Evolutionary conservation across 1,140 invertebrate species (phyloP), one percentile per base, ranked within the genome.

Genomic region (Drosophila azteca): DNA sequence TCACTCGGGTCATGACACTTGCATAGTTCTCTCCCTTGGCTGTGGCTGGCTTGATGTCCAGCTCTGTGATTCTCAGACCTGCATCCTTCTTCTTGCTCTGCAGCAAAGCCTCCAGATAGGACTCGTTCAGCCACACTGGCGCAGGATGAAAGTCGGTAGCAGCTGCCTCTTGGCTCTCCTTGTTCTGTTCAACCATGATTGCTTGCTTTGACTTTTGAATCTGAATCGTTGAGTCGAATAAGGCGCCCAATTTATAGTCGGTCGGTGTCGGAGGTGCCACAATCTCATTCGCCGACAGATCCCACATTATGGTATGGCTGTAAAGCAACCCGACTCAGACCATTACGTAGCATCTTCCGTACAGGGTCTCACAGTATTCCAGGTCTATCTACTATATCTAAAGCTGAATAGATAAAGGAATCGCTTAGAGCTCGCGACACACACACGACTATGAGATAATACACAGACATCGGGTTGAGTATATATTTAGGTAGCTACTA

Each of bases 11-110:
- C 89, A 91, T 91, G 5, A 91, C 67, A 68, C 90, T 91, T 17
- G 90, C 87, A 60, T 91, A 91, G 39, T 91, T 91, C n/a, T 91
- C 90, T 3, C 90, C 90, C 48, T 91, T 91, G 43, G 77, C 61
- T 0, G 88, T 91, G 2, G 90, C 90, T 0, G 90, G 90, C n/a
- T 69, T 88, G 0, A 91, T 71, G 5, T 43, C 48, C n/a, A 90
- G 17, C n/a, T 71, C 54, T 5, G n/a, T 70, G 4, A 91, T 55
- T 6, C 29, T 57, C 0, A 91, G 71, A 0, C 54, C 52, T 5
- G 58, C 48, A 54, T 91, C 88, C 52, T 90, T 52, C 26, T 84
- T 89, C 6, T 68, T 48, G 2, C 57, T 50, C 9, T 57, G 57
- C 6, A 91, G 50, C n/a, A 90, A 54, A 2, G 67, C 17, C 8